phyloP scores from a whole-genome alignment of 2,888 invertebrate genomes.

The Rambutsinella grinnellia region DNA sequence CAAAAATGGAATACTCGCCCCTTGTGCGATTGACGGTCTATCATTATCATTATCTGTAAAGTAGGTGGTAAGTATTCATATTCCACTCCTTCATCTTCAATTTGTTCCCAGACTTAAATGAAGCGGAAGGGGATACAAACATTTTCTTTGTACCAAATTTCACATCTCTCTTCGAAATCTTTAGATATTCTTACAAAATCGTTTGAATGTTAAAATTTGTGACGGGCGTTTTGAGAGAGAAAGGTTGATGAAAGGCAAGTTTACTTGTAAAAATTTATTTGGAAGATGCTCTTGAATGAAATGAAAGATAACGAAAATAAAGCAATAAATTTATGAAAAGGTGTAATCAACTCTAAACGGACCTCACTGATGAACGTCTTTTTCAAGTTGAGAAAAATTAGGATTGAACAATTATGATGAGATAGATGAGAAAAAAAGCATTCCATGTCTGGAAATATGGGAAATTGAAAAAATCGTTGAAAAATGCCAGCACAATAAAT shows the following conservation, averaged over 20 bases:
- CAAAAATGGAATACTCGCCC: background rate
- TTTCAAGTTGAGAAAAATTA: too few relatives aligned
- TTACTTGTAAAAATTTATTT: background rate
- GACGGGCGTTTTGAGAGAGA: background rate
- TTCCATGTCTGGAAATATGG: too few relatives aligned
- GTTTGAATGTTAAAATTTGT: background rate
- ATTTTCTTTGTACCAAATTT: slow-evolving; percentile 9
- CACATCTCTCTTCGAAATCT: background rate
- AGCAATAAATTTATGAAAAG: slow-evolving; percentile 30
- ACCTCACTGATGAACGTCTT: slow-evolving; percentile 5
- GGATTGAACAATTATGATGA: too few relatives aligned
- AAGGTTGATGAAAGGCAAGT: background rate
- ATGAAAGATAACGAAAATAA: slow-evolving; percentile 18
- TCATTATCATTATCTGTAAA: background rate
- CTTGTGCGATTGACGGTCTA: background rate
- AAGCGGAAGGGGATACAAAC: slow-evolving; percentile 1
- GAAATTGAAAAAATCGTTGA: too few relatives aligned
- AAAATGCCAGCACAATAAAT: too few relatives aligned
- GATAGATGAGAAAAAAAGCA: too few relatives aligned
- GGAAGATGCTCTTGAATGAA: background rate
- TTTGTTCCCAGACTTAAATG: background rate
- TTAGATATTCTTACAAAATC: background rate
- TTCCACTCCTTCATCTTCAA: background rate
- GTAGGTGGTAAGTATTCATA: slow-evolving; percentile 10
- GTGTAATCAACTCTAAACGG: slow-evolving; percentile 46